Base-by-base conservation (phyloP, 2,797 vertebrate species). In the Xerus rutilus region DNA sequence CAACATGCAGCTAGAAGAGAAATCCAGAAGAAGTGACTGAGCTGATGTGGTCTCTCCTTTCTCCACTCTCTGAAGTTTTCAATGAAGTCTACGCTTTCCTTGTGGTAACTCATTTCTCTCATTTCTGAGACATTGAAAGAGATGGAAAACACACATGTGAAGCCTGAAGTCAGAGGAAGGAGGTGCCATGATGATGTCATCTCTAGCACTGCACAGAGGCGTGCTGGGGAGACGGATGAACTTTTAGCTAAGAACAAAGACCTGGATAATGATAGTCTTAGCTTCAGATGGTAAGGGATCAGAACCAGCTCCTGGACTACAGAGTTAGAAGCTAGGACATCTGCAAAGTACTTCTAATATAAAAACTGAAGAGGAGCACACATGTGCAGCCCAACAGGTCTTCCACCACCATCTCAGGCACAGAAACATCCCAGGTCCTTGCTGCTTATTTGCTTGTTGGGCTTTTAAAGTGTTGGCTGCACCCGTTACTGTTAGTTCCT, bases 381-480 rank as follows among this genome's bases (percentile, higher is more conserved):
- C 21, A 23, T 7, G 11, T 7, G 6, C 3, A 23, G 9, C 5
- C 52, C 20, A 25, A 11, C 0, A 4, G 0, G 49, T 1, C 21
- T 47, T 21, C 39, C 12, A 0, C 0, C 0, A 6, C 11, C 23
- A 0, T 13, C n/a, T n/a, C 67, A 32, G 20, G 7, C 8, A 32
- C n/a, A 54, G 30, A 11, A 9, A 4, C 30, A 23, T 7, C 2
- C 4, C 32, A 11, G 35, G 15, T 18, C 28, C 45, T n/a, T n/a
- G 62, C 9, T 47, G 3, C n/a, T 43, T 28, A 0, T 79, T 15
- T 59, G 5, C 35, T n/a, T 7, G 8, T 35, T 2, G 65, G 12
- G 6, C 11, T 73, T 73, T 59, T 62, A 52, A 81, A 90, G 17
- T 17, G 54, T 74, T 0, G 0, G 15, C n/a, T 65, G 7, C n/a